phyloP scores from a whole-genome alignment of 2,888 invertebrate genomes.

The Malachius bipustulatus region DNA sequence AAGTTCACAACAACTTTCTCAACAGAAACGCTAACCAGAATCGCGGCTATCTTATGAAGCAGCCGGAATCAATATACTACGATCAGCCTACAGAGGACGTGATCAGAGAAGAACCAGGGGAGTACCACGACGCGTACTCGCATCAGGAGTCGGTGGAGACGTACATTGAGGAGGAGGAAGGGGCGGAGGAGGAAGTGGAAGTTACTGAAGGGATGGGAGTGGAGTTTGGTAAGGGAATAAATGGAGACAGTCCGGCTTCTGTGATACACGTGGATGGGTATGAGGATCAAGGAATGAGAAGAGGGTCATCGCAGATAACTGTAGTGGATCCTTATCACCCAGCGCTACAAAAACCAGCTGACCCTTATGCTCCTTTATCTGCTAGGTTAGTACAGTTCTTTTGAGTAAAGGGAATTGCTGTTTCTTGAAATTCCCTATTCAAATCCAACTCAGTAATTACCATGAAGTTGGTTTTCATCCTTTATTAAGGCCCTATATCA shows the following conservation, averaged over 20 bases:
- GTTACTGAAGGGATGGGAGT: conserved; percentile 20
- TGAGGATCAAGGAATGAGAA: conserved; percentile 28
- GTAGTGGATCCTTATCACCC: conserved; percentile 44
- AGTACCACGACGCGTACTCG: conserved; percentile 18
- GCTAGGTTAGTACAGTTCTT: too few species aligned
- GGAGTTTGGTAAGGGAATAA: conserved; percentile 31
- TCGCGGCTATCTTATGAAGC: conserved; percentile 36
- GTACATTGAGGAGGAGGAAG: conserved; percentile 35
- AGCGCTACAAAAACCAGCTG: conserved; percentile 27
- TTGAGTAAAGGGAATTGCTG: too few species aligned
- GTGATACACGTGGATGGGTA: conserved; percentile 37
- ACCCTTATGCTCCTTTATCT: conserved; percentile 16
- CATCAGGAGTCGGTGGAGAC: conserved; percentile 40
- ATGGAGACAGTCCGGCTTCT: conserved; percentile 37
- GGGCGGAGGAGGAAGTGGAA: conserved; percentile 10
- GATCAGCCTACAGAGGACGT: conserved; percentile 7
- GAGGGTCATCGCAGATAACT: conserved; percentile 38
- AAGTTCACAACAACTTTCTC: conserved; percentile 20
- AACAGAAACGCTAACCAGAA: conserved; percentile 17
- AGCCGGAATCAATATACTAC: conserved; percentile 36
- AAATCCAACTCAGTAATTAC: too few species aligned
- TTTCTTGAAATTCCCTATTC: too few species aligned
- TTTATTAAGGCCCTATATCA: too few species aligned
- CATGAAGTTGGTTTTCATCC: too few species aligned
- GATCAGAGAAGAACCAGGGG: conserved; percentile 14